These are phyloP conservation scores for Oncorhynchus tshawytscha DNA, from an alignment of 2,113 vertebrate species.

Conservation along the genomic window DNA sequence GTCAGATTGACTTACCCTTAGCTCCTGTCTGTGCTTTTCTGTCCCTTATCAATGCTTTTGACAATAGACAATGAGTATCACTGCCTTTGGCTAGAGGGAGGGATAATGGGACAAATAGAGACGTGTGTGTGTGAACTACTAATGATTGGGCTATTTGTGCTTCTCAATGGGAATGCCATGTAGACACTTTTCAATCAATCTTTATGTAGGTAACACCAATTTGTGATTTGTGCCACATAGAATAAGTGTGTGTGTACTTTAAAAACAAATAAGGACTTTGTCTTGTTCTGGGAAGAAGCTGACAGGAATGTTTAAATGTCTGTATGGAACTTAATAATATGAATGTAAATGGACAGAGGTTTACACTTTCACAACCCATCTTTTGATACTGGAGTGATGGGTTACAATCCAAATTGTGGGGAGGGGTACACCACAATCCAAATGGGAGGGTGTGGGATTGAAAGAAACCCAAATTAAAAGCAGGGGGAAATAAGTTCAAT, in stretches of 20 bases:
- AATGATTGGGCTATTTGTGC: not conserved
- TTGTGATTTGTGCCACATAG: not conserved
- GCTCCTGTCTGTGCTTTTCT: not conserved
- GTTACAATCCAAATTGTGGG: too few relatives aligned
- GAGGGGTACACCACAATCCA: not conserved
- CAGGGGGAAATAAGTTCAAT: not conserved
- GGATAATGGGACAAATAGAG: not conserved
- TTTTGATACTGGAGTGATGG: not conserved
- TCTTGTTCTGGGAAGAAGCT: not conserved
- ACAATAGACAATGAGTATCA: not conserved
- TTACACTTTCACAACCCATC: not conserved
- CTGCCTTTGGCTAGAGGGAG: not conserved
- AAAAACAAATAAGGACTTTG: too few relatives aligned
- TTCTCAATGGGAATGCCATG: not conserved
- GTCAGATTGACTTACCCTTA: too few relatives aligned
- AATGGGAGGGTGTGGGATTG: not conserved
- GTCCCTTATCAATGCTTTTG: not conserved
- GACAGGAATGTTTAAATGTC: slow-evolving; percentile 39
- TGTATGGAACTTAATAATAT: not conserved
- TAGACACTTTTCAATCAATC: not conserved
- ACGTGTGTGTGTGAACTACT: not conserved
- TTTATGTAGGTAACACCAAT: not conserved
- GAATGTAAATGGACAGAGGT: not conserved
- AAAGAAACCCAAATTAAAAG: too few relatives aligned
- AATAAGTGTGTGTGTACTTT: too few relatives aligned